Base-by-base conservation (phyloP, 2,888 invertebrate genomes). In the Meteorus cinctellus region DNA sequence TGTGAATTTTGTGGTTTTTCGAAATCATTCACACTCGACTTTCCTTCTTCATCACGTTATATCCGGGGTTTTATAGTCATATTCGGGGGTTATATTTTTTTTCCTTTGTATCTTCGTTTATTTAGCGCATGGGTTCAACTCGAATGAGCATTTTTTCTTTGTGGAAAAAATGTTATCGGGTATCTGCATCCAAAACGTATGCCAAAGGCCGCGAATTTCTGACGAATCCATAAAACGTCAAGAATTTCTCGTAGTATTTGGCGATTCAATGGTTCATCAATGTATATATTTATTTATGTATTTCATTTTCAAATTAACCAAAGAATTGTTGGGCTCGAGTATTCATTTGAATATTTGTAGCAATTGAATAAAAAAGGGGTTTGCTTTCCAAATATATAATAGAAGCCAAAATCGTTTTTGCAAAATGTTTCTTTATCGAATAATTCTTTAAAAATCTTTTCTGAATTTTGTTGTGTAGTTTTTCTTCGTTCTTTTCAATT, bases 171-270 rank as follows among this genome's bases (percentile, higher is more conserved):
- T 79, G 70, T 74, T 73, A 75, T 80, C 79, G 78, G 5, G 79
- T 79, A 72, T 45, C 77, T 83, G 83, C 87, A 87, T 87, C 86
- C 87, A 87, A 55, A 88, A 86, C 85, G 85, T 86, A 85, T 85
- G 84, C 85, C 85, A 87, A 86, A 86, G 86, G 86, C 86, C 87
- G 86, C 86, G 85, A 87, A 84, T 83, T 82, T 80, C 78, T 80
- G 74, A 78, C 76, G 76, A 79, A 77, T 76, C 78, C 80, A 78
- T 75, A 77, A 72, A 79, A 79, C 71, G 77, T 80, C 79, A 75
- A 76, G 77, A 76, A 73, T 69, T 67, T 36, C 41, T 70, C 72
- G 14, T 63, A 29, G 10, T 62, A 16, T 27, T 19, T 68, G 76
- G 68, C 62, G 60, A 69, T 78, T 72, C 48, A 71, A 72, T 71